Percentiles rank a stretch among this genome's conserved stretches.
phyloP scores from a whole-genome alignment of 1,140 invertebrate species.

The Galleria mellonella region DNA sequence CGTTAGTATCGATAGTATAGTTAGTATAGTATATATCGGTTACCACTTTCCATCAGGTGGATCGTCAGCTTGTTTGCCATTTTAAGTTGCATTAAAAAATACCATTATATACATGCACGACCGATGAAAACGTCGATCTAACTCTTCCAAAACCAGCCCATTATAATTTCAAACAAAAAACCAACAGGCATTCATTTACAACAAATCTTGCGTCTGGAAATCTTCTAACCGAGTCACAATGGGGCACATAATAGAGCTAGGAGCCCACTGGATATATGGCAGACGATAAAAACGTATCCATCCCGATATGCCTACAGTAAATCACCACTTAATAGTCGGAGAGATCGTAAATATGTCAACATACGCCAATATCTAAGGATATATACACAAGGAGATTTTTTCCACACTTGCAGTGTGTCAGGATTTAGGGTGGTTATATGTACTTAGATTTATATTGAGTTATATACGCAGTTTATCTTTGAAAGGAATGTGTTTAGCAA shows the following conservation, averaged over 20 bases:
- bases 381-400: constrained; percentile 29
- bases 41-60: no score
- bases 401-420: constrained; percentile 39
- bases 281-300: constrained; percentile 65
- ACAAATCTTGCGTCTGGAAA: background rate
- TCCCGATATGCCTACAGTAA: constrained; percentile 58
- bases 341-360: constrained; percentile 64
- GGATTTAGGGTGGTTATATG: constrained; percentile 20
- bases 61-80: no score
- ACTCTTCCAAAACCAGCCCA: no score
- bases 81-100: no score
- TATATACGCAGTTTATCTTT: no score
- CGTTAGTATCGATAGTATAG: no score
- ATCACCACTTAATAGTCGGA: constrained; percentile 65
- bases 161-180: background rate
- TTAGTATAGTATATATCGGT: no score
- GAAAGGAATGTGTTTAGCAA: no score
- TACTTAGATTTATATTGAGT: no score
- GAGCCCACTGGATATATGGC: constrained; percentile 44
- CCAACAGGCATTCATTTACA: background rate
- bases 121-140: no score
- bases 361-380: constrained; percentile 55
- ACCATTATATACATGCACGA: no score
- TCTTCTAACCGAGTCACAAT: constrained; percentile 16
- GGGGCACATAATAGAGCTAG: constrained; percentile 37